Evolutionary conservation across 2,888 invertebrate species (phyloP), one percentile per base, ranked within the genome.

Genomic region (Epinotia bilunana): DNA sequence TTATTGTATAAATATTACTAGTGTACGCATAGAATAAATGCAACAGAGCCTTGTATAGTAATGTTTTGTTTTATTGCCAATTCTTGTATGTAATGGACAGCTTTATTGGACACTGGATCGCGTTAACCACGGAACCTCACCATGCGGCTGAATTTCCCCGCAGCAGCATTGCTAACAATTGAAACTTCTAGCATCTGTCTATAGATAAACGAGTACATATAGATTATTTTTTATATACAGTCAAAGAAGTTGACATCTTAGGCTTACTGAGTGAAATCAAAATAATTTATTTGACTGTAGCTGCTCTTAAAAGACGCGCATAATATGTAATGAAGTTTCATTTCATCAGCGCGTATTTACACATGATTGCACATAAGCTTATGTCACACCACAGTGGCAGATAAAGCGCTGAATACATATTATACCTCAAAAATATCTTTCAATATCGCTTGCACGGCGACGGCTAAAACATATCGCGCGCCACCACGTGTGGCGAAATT

Each of bases 41-140:
- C 13, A 16, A 16, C 16, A 49, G 49, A 69, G 69, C 69, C 58
- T 18, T 16, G 13, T 63, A 28, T 58, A 74, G 16, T 49, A 53
- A 53, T 23, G 62, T 55, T 61, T 63, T 43, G 43, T 62, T 74
- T 70, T 65, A 75, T 67, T 71, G 61, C 61, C 60, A 61, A 65
- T 69, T 69, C 74, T 74, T 74, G 63, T 46, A 23, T 63, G 73
- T 73, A 73, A 74, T 74, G 63, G 69, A 58, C 58, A 58, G 74
- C 57, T 74, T 69, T 74, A 74, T 74, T 64, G 63, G 46, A 69
- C 49, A 33, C 12, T 33, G 28, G 57, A 69, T 28, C 62, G 43
- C 20, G 49, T 74, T 73, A 53, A 69, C 28, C 63, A 69, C 57
- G 46, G n/a, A 58, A 39, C 63, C 13, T 7, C 39, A 65, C 2